Evolutionary conservation across 2,797 vertebrate species (phyloP).

Genomic region (Choloepus didactylus): DNA sequence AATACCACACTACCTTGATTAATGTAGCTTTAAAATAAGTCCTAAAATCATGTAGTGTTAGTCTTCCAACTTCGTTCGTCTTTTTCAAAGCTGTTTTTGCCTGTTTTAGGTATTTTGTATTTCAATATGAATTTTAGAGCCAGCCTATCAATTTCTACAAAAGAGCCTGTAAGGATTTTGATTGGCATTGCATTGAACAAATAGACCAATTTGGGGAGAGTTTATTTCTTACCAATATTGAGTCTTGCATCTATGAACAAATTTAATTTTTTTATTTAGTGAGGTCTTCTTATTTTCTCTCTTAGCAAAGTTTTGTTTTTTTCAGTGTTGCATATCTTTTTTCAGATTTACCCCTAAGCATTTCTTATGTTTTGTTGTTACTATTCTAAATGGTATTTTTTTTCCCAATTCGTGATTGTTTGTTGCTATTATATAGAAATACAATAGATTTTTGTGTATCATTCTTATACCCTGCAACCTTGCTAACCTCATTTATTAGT

Average conservation of each 20-base stretch:
- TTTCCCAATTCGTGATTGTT: constrained; percentile 44
- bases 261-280: constrained; percentile 25
- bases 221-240: not conserved
- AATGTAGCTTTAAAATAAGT: not conserved
- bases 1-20: not conserved
- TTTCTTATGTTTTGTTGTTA: constrained; percentile 57
- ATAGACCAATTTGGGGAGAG: not conserved
- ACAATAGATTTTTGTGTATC: constrained; percentile 23
- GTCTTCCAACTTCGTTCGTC: not conserved
- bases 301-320: not conserved
- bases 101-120: not conserved
- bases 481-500: constrained; percentile 38
- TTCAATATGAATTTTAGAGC: constrained; percentile 53
- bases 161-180: not conserved
- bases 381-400: constrained; percentile 40
- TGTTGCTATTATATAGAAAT: constrained; percentile 17
- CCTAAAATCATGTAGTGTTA: constrained; percentile 17
- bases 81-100: constrained; percentile 2
- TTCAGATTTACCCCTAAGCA: not conserved
- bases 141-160: not conserved
- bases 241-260: not conserved
- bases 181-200: not conserved
- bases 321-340: constrained; percentile 21
- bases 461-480: not conserved
- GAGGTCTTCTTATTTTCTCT: constrained; percentile 52